Base-by-base conservation (phyloP, 92 coral and sea anemone genomes). In the Phenganax subtilis region DNA sequence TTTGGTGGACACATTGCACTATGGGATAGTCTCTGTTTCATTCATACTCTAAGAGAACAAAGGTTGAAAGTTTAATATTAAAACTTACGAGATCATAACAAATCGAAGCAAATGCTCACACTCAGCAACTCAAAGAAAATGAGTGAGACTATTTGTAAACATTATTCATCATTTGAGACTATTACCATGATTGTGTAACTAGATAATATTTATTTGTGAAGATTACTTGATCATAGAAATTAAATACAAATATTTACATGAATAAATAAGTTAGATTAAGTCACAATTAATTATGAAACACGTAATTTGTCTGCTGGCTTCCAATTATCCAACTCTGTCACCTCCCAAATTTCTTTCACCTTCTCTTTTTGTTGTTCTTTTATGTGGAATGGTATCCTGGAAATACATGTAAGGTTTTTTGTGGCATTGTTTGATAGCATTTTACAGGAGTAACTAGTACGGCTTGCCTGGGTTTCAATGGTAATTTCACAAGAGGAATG, bases 401-500 rank as follows among this genome's bases (percentile, higher is more conserved):
- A 37, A 37, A 72, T 9, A 17, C 15, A 44, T 57, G 15, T 5
- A 3, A n/a, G 9, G 7, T 61, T 17, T 59, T 59, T 61, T 61
- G 1, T 8, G 25, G 67, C 67, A 15, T 5, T 15, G 28, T 61
- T 14, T 0, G 5, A 37, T 37, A 5, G 47, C 47, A 37, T 37
- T 37, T 5, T 37, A 37, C 47, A 37, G 47, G 47, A 37, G 5
- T 5, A 37, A 37, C 47, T 37, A 37, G 5, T 37, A 37, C 5
- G 0, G 47, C 89, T 73, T 80, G 91, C 98, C 91, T 88, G 44
- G 97, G 97, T 70, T 81, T 77, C 0, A 90, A 70, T 25, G 97
- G 98, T 59, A 94, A 84, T 58, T 94, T 93, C 84, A 90, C 92
- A 58, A 94, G 87, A 28, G 98, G 98, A 58, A 91, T 91, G 75